phyloP scores from a whole-genome alignment of 2,113 vertebrate genomes.

The Recurvirostra avosetta region DNA sequence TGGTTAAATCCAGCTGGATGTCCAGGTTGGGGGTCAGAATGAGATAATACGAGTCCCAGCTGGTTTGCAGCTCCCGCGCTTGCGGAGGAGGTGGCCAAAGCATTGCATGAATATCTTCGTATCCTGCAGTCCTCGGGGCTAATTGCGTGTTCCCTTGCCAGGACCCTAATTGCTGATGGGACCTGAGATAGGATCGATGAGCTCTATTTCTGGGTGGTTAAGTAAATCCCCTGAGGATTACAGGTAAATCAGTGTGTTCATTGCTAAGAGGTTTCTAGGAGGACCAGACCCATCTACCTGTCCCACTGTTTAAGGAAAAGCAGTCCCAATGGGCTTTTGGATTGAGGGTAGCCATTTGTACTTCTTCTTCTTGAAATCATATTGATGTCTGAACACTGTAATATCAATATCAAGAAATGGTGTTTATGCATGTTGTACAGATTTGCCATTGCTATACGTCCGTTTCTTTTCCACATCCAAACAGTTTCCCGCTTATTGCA shows the following conservation, averaged over 20 bases:
- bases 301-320: neutral
- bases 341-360: neutral
- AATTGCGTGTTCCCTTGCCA: neutral
- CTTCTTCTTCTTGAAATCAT: neutral
- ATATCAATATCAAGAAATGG: fast-evolving
- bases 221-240: neutral
- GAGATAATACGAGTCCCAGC: fast-evolving
- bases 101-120: fast-evolving
- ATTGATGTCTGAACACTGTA: neutral
- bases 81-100: neutral
- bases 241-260: neutral
- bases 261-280: neutral
- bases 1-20: neutral
- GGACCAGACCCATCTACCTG: neutral
- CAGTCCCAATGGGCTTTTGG: neutral
- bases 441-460: neutral
- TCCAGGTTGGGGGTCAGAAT: neutral
- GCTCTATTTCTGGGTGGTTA: neutral
- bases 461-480: slow-evolving; percentile 19
- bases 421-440: neutral
- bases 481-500: neutral
- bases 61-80: fast-evolving
- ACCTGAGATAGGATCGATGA: neutral
- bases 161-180: neutral
- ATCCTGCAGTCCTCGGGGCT: fast-evolving